phyloP scores from a whole-genome alignment of 2,888 invertebrate genomes.

The Apocheima hispidaria region DNA sequence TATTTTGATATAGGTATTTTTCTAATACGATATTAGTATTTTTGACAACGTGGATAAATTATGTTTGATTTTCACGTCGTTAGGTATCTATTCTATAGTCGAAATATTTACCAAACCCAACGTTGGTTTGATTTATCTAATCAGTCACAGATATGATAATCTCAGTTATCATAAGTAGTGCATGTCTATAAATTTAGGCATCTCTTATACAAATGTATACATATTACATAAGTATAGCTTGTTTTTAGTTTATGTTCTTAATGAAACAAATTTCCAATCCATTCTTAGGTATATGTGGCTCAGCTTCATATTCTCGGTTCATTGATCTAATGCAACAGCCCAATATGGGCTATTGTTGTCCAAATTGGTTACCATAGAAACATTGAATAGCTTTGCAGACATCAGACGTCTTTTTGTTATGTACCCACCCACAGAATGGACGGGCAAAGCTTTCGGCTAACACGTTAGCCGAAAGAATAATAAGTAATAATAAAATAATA shows the following conservation, averaged over 20 bases:
- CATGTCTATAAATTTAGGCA: neutral
- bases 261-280: too few species aligned
- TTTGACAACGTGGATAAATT: neutral
- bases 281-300: neutral
- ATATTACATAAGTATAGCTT: too few species aligned
- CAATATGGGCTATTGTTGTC: conserved; percentile 62
- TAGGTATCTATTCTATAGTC: neutral
- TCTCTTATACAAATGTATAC: too few species aligned
- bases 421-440: conserved; percentile 41
- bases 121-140: conserved; percentile 1
- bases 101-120: neutral
- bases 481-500: too few species aligned
- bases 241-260: too few species aligned
- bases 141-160: neutral
- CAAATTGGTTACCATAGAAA: conserved; percentile 72
- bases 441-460: conserved; percentile 26
- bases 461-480: conserved; percentile 25
- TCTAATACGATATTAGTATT: neutral
- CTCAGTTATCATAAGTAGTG: neutral
- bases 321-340: conserved; percentile 25
- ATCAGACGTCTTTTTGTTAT: conserved; percentile 46
- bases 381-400: conserved; percentile 75
- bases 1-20: neutral
- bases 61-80: neutral
- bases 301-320: conserved; percentile 12